phyloP scores from a whole-genome alignment of 2,888 invertebrate species.

The Mesorhabditis belari region DNA sequence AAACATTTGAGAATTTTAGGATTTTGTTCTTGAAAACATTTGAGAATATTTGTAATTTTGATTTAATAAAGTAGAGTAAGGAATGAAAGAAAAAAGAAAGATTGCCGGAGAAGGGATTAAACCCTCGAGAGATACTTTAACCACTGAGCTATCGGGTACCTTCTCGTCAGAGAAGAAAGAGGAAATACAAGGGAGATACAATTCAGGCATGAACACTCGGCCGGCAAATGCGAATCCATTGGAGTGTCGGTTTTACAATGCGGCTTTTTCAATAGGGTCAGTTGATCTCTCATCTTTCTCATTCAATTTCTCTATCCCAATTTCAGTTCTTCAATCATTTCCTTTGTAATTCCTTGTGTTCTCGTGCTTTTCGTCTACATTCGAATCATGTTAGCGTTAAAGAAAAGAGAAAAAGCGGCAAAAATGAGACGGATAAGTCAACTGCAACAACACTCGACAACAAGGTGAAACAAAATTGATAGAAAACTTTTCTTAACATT shows the following conservation, averaged over 20 bases:
- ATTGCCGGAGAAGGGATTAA: not conserved
- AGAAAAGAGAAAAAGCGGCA: slow-evolving; percentile 49
- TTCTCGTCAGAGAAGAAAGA: too few species aligned
- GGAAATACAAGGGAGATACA: too few species aligned
- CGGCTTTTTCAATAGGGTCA: slow-evolving; percentile 57
- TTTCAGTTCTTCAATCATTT: slow-evolving; percentile 52
- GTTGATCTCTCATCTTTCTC: not conserved
- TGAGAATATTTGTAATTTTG: too few species aligned
- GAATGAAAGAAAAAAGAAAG: too few species aligned
- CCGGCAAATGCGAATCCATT: slow-evolving; percentile 35
- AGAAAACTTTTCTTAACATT: too few species aligned
- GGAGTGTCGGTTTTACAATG: slow-evolving; percentile 58
- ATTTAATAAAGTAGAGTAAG: too few species aligned
- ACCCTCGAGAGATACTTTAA: too few species aligned
- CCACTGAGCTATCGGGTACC: too few species aligned
- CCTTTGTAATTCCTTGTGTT: slow-evolving; percentile 56
- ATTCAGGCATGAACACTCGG: slow-evolving; percentile 44
- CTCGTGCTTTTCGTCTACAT: slow-evolving; percentile 58
- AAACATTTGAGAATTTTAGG: too few species aligned
- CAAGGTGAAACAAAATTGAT: too few species aligned
- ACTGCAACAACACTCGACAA: not conserved
- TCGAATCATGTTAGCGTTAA: slow-evolving; percentile 53
- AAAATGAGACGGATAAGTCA: slow-evolving; percentile 19
- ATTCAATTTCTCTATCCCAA: slow-evolving; percentile 46
- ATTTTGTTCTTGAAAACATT: too few species aligned